Evolutionary conservation across 2,888 invertebrate species (phyloP).

Genomic region (Sisyra terminalis): DNA sequence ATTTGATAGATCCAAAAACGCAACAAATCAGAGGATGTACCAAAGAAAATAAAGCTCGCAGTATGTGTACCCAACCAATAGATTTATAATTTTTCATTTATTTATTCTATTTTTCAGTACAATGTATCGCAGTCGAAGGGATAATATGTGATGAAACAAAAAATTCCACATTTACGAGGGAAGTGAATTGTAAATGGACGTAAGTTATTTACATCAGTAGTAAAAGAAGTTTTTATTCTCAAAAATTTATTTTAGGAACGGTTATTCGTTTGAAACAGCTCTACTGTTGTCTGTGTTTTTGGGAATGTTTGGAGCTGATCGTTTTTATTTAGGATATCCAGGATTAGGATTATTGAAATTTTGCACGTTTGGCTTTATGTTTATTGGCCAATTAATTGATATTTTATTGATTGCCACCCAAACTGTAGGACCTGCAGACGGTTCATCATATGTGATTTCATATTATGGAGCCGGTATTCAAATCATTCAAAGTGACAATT

Average conservation of each 20-base stretch:
- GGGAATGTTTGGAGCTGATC: constrained; percentile 94
- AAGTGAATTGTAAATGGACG: constrained; percentile 90
- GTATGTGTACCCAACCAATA: constrained; percentile 30
- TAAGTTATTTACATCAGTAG: constrained; percentile 34
- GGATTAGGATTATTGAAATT: constrained; percentile 89
- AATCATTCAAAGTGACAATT: constrained; percentile 67
- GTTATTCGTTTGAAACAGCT: constrained; percentile 83
- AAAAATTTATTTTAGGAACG: constrained; percentile 51
- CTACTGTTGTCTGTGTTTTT: constrained; percentile 87
- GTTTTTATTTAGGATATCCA: constrained; percentile 97
- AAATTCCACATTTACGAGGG: constrained; percentile 62
- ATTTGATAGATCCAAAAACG: constrained; percentile 72
- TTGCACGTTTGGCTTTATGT: constrained; percentile 92
- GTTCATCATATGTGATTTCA: constrained; percentile 84
- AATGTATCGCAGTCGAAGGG: constrained; percentile 68
- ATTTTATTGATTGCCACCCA: constrained; percentile 91
- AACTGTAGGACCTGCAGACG: constrained; percentile 87
- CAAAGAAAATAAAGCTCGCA: constrained; percentile 61
- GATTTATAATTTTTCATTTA: neutral
- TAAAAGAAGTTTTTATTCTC: constrained; percentile 3
- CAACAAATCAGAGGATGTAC: constrained; percentile 75
- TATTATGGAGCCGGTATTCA: constrained; percentile 81
- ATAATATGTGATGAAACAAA: constrained; percentile 67
- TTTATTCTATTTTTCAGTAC: constrained; percentile 34
- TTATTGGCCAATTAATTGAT: constrained; percentile 87